These are phyloP conservation scores for Eidolon helvum DNA, from an alignment of 2,113 vertebrate species.

Conservation along the genomic window DNA sequence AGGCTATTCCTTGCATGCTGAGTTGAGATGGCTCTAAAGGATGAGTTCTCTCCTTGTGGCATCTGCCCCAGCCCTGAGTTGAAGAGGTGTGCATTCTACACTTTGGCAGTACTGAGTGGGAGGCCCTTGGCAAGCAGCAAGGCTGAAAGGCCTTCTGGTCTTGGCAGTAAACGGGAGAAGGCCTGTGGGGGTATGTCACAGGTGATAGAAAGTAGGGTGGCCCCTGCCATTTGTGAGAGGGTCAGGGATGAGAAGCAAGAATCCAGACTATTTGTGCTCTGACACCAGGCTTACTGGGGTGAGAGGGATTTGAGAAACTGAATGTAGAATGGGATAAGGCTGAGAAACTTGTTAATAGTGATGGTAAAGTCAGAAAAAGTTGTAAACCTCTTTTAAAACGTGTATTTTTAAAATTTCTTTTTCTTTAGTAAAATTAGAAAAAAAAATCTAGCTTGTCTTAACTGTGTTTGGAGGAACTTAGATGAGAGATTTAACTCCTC, in stretches of 20 bases:
- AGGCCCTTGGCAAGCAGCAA: neutral
- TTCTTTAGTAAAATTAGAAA: neutral
- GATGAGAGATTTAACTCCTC: neutral
- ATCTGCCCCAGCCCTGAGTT: neutral
- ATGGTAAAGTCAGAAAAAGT: neutral
- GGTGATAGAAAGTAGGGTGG: no score
- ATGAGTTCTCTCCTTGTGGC: neutral
- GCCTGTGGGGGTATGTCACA: neutral
- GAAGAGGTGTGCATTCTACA: neutral
- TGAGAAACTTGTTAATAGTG: neutral
- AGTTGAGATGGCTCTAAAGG: neutral
- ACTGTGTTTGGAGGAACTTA: neutral
- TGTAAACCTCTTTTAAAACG: neutral
- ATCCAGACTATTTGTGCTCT: neutral
- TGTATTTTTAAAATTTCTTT: neutral
- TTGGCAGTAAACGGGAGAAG: neutral
- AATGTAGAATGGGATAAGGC: neutral
- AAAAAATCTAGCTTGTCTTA: neutral
- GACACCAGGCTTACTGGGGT: no score
- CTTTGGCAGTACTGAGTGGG: neutral
- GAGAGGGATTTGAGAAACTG: neutral
- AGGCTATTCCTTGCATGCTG: neutral
- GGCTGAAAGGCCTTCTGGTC: neutral
- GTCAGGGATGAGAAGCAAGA: neutral
- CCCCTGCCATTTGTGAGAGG: neutral